A percentile compares a stretch with the other conserved stretches of the same genome.
Evolutionary conservation across 1,140 invertebrate species (phyloP).

Genomic region (Hormaphis cornu): DNA sequence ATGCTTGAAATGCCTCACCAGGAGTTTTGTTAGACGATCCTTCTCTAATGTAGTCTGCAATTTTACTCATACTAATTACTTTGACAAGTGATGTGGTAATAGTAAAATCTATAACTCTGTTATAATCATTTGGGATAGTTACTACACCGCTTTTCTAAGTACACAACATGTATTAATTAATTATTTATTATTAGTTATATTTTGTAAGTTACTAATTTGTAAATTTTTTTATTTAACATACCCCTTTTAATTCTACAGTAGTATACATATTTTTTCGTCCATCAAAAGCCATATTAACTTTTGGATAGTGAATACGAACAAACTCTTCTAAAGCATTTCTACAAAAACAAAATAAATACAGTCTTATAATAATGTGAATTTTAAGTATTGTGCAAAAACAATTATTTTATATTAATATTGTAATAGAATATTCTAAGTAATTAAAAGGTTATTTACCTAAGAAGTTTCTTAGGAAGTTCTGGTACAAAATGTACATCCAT

Average conservation of each 20-base stretch:
- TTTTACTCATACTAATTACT: constrained; percentile 44
- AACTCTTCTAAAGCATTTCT: constrained; percentile 41
- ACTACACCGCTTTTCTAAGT: constrained; percentile 33
- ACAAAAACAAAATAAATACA: neutral
- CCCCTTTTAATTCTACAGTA: constrained; percentile 38
- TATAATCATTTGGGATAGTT: constrained; percentile 41
- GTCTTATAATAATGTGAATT: too few species aligned
- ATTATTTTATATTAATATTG: too few species aligned
- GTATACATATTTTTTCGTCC: constrained; percentile 58
- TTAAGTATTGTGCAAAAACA: too few species aligned
- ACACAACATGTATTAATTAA: neutral
- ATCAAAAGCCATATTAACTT: constrained; percentile 56
- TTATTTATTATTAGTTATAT: neutral
- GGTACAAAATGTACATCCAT: constrained; percentile 49
- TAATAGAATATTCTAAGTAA: too few species aligned
- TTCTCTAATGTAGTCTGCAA: constrained; percentile 44
- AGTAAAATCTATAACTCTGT: constrained; percentile 46
- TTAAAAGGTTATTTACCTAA: constrained; percentile 38
- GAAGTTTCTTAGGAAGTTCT: constrained; percentile 46
- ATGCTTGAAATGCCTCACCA: constrained; percentile 58
- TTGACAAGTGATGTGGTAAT: constrained; percentile 51
- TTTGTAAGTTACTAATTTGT: too few species aligned
- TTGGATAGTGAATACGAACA: constrained; percentile 38
- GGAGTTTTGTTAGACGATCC: constrained; percentile 46
- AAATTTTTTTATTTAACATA: constrained; percentile 5